Base-by-base conservation (phyloP, 2,797 vertebrate species). In the Coccyzus lansbergi region DNA sequence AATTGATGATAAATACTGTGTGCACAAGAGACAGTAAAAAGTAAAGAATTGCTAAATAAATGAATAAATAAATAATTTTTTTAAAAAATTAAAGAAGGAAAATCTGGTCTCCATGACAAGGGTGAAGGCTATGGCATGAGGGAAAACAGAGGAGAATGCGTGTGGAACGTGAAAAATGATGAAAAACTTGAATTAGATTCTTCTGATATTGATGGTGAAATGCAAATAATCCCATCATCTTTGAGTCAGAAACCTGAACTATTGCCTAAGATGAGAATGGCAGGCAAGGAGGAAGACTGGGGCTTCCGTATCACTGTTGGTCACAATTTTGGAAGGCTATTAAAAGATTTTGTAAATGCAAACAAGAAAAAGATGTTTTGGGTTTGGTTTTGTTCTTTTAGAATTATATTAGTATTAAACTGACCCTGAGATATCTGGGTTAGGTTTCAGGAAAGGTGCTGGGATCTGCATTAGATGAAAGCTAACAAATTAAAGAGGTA, bases 1-100 rank as follows among this genome's bases (percentile, higher is more conserved):
- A 74, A 44, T 92, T 95, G 18, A 46, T 92, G 81, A 78, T 93
- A 74, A 90, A 83, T 59, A 60, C 51, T 87, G 22, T 51, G 9
- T 80, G 58, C 29, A 48, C 22, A 44, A 49, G 60, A 82, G 40
- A 68, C 44, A 36, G 51, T 36, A 79, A 84, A 46, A 88, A 93
- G 51, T 63, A 58, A 67, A 62, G 31, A 93, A 67, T 17, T 64
- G 31, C 26, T 68, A 77, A 80, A 34, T 65, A 55, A 9, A 44
- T 85, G 29, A n/a, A 53, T 49, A 26, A 7, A 20, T 67, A 14
- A 44, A 16, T 44, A 26, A 64, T 60, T 42, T 42, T 42, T 16
- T 42, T 16, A 44, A 44, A 44, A 42, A 40, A 69, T 22, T 11
- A 24, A 51, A 51, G 53, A 53, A 31, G 29, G 28, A 51, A 17